Evolutionary conservation across 2,888 invertebrate species (phyloP), one percentile per base, ranked within the genome.

Genomic region (Drosophila borealis): DNA sequence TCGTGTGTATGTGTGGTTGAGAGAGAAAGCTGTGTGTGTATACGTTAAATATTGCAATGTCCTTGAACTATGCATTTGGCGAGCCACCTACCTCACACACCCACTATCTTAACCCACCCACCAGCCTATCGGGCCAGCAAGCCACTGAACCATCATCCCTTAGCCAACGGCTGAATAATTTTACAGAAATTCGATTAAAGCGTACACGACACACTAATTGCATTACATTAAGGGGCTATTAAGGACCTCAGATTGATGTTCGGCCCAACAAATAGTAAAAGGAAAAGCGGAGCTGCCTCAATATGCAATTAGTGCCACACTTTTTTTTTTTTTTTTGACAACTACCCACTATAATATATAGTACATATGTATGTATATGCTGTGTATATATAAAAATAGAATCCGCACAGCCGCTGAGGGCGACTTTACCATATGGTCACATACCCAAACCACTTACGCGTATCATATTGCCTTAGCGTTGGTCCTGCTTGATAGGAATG

Each of bases 21-120:
- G 67, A 60, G 48, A 60, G 48, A 59, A 42, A 60, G 42, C 64
- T 76, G 71, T 76, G 80, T 87, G 57, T 80, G 81, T 88, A 88
- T 86, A 82, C 84, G 71, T 76, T 39, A 76, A 89, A 80, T 80
- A 84, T 81, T 85, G 72, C 80, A 81, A 74, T 90, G 90, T 81
- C 90, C 90, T 90, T 90, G 90, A 90, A 90, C 90, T 90, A 90
- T 90, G 81, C 81, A 88, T 82, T 88, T 77, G 76, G 66, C 74
- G 74, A 72, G 69, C 72, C 46, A 34, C 45, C 64, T 46, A 46
- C 49, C 21, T 14, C 36, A 46, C 36, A 46, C 44, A 34, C 45
- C 21, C 53, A 45, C 33, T 19, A 57, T 13, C 65, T 56, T 64
- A 45, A 41, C 45, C 68, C 51, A 54, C 63, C 64, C 61, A 62